Evolutionary conservation across 2,113 vertebrate genomes (phyloP).

Genomic region (Rhea americana): DNA sequence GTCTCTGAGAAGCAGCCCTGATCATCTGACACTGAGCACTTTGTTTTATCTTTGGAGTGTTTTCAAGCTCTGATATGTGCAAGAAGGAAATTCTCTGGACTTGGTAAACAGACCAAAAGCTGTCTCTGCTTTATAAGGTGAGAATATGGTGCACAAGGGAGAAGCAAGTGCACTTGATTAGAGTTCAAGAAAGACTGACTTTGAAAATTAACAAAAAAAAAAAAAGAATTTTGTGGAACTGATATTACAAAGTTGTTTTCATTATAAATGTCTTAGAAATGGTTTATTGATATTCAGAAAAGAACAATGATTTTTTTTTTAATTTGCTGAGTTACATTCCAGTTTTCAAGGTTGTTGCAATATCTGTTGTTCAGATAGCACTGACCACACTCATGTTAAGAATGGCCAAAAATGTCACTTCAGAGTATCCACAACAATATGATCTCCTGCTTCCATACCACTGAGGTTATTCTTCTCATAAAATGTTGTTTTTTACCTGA

Average conservation of each 20-base stretch:
- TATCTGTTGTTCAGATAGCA: not conserved
- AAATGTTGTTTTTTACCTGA: not conserved
- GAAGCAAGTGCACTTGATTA: not conserved
- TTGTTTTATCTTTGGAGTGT: not conserved
- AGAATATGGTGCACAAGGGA: not conserved
- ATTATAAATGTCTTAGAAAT: not conserved
- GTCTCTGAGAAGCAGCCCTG: not conserved
- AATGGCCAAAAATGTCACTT: not conserved
- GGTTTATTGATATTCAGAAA: not conserved
- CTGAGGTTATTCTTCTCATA: not conserved
- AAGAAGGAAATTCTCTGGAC: not conserved
- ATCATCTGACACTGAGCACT: not conserved
- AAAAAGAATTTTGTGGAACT: not conserved
- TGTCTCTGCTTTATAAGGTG: accelerated
- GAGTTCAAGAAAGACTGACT: not conserved
- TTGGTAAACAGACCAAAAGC: not conserved
- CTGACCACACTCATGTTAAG: not conserved
- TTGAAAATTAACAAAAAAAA: not conserved
- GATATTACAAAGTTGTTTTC: not conserved
- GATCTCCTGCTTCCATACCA: not conserved
- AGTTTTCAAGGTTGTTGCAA: not conserved
- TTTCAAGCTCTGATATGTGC: not conserved
- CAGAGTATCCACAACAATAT: not conserved
- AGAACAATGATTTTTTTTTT: not conserved
- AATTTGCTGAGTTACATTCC: not conserved